Evolutionary conservation across 2,797 vertebrate species (phyloP).

Genomic region (Anniella stebbinsi): DNA sequence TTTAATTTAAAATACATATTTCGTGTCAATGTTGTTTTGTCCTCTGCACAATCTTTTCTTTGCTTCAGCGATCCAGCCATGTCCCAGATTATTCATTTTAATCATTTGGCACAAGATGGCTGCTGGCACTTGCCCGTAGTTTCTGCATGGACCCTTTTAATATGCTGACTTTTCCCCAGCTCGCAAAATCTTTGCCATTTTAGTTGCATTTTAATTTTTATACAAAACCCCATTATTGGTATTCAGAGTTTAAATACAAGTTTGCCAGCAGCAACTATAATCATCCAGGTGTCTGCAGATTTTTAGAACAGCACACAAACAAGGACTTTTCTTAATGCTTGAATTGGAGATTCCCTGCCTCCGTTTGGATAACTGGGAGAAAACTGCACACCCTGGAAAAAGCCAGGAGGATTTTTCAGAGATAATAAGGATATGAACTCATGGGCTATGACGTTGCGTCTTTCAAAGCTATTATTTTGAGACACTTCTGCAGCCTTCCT

Average conservation of each 20-base stretch:
- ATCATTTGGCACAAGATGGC: constrained; percentile 26
- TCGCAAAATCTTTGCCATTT: constrained; percentile 18
- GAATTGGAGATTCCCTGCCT: too few relatives aligned
- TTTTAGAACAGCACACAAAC: not conserved
- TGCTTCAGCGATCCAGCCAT: constrained; percentile 11
- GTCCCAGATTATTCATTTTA: constrained; percentile 33
- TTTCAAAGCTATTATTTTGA: constrained; percentile 39
- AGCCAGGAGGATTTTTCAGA: not conserved
- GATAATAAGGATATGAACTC: constrained; percentile 5
- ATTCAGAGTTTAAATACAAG: constrained; percentile 30
- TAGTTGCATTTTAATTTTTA: not conserved
- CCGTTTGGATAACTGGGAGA: not conserved
- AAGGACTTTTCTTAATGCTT: not conserved
- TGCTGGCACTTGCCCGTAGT: constrained; percentile 7
- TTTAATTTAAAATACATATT: constrained; percentile 41
- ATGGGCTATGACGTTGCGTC: constrained; percentile 5
- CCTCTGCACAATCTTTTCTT: constrained; percentile 44
- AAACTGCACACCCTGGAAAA: not conserved
- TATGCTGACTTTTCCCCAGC: not conserved
- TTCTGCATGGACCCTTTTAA: constrained; percentile 19
- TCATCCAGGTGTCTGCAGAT: not conserved
- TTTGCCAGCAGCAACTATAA: not conserved
- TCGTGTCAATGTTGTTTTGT: constrained; percentile 43
- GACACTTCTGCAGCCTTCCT: constrained; percentile 46
- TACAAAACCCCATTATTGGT: not conserved